Conservation (phyloP, 1,140 invertebrate genomes). For the Neuroterus valhalla region DNA sequence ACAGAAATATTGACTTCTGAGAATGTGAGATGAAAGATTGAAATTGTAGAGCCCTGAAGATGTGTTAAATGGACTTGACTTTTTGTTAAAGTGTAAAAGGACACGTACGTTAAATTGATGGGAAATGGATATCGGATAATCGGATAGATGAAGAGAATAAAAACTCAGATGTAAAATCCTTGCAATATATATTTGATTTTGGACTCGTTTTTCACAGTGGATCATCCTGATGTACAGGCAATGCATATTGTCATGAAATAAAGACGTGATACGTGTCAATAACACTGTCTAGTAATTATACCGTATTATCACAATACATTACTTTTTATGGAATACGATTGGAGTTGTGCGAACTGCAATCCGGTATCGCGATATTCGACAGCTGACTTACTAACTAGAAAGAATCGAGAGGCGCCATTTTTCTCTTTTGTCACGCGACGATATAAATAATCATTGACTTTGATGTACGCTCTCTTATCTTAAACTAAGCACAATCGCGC, state of each 20-base stretch:
- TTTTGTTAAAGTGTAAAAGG: not conserved
- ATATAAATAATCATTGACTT: conserved; percentile 34
- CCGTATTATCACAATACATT: conserved; percentile 68
- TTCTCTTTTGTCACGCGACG: conserved; percentile 34
- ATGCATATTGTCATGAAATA: conserved; percentile 44
- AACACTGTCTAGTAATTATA: conserved; percentile 48
- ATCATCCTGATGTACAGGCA: conserved; percentile 42
- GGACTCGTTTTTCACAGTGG: conserved; percentile 41
- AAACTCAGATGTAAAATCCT: conserved; percentile 57
- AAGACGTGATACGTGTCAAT: conserved; percentile 42
- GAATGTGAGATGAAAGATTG: not conserved
- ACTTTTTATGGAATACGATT: conserved; percentile 66
- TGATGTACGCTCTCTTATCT: conserved; percentile 18
- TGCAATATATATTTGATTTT: conserved; percentile 50
- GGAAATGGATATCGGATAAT: not conserved
- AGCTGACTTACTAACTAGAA: conserved; percentile 31
- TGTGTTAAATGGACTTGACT: not conserved
- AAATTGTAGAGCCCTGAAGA: conserved; percentile 1
- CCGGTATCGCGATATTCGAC: conserved; percentile 34
- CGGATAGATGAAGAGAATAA: conserved; percentile 46
- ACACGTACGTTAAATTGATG: not conserved
- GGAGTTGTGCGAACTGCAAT: conserved; percentile 49
- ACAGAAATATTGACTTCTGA: not conserved
- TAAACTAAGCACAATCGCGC: conserved; percentile 3
- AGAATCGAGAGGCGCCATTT: conserved; percentile 7